A percentile compares a stretch with the other conserved stretches of the same genome.
Conservation (phyloP, 1,140 invertebrate species). For the Galleria mellonella region DNA sequence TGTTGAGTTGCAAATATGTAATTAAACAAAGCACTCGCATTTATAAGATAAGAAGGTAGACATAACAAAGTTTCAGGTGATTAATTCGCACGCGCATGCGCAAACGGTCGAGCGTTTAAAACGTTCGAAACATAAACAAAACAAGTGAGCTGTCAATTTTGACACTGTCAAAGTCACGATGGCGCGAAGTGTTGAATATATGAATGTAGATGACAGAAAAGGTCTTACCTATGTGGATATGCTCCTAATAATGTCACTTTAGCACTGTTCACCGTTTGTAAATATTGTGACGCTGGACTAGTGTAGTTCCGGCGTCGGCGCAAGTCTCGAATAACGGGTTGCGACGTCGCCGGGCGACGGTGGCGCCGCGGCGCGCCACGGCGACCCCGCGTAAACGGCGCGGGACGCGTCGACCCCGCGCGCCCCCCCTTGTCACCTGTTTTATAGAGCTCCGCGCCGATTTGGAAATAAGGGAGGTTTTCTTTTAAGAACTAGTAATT, state of each 20-base stretch:
- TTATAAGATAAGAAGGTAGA: slow-evolving; percentile 7
- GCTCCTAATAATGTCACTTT: neutral
- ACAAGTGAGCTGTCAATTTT: slow-evolving; percentile 44
- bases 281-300: slow-evolving; percentile 5
- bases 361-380: slow-evolving; percentile 53
- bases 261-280: neutral
- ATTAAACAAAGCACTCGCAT: no score
- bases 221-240: slow-evolving; percentile 10
- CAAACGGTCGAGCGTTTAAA: slow-evolving; percentile 10
- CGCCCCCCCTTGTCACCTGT: slow-evolving; percentile 6
- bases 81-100: slow-evolving; percentile 1
- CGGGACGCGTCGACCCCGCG: slow-evolving; percentile 18
- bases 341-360: slow-evolving; percentile 25
- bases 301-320: slow-evolving; percentile 28
- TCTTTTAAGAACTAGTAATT: no score
- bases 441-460: no score
- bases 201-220: slow-evolving; percentile 6
- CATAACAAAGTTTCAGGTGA: neutral
- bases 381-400: slow-evolving; percentile 31
- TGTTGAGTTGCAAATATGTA: no score
- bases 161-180: slow-evolving; percentile 28
- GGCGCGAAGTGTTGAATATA: slow-evolving; percentile 4
- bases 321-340: slow-evolving; percentile 28
- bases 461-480: no score
- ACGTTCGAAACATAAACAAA: slow-evolving; percentile 45